A percentile compares a stretch with the other conserved stretches of the same genome.
These are phyloP conservation scores for Limnephilus marmoratus DNA, from an alignment of 2,888 invertebrate species.

Conservation along the genomic window DNA sequence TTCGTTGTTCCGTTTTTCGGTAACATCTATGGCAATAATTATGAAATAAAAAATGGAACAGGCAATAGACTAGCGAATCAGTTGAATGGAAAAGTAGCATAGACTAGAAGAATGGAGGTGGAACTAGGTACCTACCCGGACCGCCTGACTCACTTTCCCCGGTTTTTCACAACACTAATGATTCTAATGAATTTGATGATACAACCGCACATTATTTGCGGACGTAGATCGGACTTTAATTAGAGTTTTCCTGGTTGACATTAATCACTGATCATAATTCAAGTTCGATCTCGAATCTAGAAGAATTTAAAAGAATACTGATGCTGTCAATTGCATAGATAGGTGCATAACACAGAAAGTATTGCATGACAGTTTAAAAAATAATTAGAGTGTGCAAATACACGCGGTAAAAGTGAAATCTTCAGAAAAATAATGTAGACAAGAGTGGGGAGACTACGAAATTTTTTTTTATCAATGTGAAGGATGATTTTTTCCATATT, in stretches of 20 bases:
- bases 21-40: no score
- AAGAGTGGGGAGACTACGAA: no score
- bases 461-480: no score
- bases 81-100: background rate
- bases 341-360: no score
- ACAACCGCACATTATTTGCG: conserved; percentile 35
- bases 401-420: no score
- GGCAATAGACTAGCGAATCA: background rate
- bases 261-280: background rate
- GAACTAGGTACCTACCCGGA: background rate
- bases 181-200: conserved; percentile 39
- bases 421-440: no score
- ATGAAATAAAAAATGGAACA: background rate
- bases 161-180: conserved; percentile 44
- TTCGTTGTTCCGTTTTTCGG: no score
- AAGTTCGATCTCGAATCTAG: background rate
- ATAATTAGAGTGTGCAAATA: no score
- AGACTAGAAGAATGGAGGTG: background rate
- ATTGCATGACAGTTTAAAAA: no score
- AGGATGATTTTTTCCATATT: no score
- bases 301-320: background rate
- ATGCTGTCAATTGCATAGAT: background rate
- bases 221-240: background rate
- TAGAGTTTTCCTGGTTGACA: background rate
- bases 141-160: conserved; percentile 45